These are phyloP conservation scores for Chrysochloris asiatica DNA, from an alignment of 2,113 vertebrate species.

Conservation along the genomic window DNA sequence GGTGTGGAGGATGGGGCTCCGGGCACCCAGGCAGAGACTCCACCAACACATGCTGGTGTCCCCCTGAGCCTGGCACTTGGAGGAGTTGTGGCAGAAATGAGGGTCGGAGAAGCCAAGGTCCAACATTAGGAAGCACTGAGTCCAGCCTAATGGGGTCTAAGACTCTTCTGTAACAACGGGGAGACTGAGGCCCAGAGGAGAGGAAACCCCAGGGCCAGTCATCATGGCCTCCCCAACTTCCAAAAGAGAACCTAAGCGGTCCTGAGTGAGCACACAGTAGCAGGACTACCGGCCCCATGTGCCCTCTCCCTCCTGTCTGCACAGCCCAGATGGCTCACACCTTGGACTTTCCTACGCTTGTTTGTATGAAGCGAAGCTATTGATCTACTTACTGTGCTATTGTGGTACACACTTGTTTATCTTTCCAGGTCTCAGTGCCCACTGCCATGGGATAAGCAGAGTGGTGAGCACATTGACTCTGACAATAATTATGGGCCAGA, in stretches of 20 bases:
- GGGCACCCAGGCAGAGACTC: not conserved
- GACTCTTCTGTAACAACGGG: too few relatives aligned
- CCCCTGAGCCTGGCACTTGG: not conserved
- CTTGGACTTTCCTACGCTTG: not conserved
- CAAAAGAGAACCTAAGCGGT: not conserved
- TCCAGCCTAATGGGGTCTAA: accelerated
- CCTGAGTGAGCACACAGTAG: too few relatives aligned
- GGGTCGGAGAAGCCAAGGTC: not conserved
- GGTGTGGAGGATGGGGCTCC: accelerated
- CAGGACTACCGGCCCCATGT: not conserved
- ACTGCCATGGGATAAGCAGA: accelerated
- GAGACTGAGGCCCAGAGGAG: too few relatives aligned
- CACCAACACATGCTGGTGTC: not conserved
- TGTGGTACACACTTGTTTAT: accelerated
- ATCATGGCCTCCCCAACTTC: not conserved
- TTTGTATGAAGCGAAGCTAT: not conserved
- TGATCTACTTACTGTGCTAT: not conserved
- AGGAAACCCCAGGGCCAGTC: not conserved
- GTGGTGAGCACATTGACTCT: accelerated
- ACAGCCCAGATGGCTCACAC: not conserved
- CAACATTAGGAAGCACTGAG: accelerated
- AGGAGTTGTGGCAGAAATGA: not conserved
- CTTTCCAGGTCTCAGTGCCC: not conserved
- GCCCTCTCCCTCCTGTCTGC: accelerated
- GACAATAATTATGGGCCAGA: accelerated